A percentile compares a stretch with the other conserved stretches of the same genome.
Conservation (phyloP, 1,140 invertebrate species). For the Aphaenogaster ashmeadi region DNA sequence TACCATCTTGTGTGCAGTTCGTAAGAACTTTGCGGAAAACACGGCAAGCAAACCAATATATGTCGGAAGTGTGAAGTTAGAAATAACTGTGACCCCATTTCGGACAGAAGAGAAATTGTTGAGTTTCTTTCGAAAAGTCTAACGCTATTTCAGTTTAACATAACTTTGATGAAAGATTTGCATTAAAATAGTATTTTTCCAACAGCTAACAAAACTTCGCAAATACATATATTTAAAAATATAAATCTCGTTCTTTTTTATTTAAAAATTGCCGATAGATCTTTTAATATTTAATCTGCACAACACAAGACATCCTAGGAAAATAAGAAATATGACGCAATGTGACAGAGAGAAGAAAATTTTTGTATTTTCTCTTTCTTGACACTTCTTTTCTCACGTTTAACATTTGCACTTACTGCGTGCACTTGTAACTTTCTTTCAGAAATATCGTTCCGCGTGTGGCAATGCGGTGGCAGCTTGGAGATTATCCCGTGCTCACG, state of each 20-base stretch:
- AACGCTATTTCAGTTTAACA: slow-evolving; percentile 30
- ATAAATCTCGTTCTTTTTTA: background rate
- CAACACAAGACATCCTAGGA: background rate
- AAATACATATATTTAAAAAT: background rate
- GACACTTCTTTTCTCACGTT: background rate
- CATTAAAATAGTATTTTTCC: slow-evolving; percentile 3
- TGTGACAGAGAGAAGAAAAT: background rate
- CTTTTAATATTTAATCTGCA: background rate
- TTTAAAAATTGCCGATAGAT: background rate
- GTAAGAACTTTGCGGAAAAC: slow-evolving; percentile 57
- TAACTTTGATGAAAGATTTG: slow-evolving; percentile 20
- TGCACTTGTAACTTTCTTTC: slow-evolving; percentile 68
- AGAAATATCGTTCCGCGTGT: slow-evolving; percentile 94
- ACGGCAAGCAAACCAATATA: slow-evolving; percentile 57
- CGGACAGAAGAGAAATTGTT: slow-evolving; percentile 37
- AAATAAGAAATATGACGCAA: background rate
- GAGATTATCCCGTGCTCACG: slow-evolving; percentile 98
- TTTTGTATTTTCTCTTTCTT: background rate
- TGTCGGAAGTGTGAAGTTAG: slow-evolving; percentile 53
- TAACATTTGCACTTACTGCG: background rate
- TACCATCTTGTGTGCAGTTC: slow-evolving; percentile 46
- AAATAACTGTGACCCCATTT: slow-evolving; percentile 56
- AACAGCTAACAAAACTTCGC: background rate
- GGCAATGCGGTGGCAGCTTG: slow-evolving; percentile 98
- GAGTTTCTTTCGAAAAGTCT: slow-evolving; percentile 22